Evolutionary conservation across 2,888 invertebrate genomes (phyloP).

Genomic region (Watsonalla cultraria): DNA sequence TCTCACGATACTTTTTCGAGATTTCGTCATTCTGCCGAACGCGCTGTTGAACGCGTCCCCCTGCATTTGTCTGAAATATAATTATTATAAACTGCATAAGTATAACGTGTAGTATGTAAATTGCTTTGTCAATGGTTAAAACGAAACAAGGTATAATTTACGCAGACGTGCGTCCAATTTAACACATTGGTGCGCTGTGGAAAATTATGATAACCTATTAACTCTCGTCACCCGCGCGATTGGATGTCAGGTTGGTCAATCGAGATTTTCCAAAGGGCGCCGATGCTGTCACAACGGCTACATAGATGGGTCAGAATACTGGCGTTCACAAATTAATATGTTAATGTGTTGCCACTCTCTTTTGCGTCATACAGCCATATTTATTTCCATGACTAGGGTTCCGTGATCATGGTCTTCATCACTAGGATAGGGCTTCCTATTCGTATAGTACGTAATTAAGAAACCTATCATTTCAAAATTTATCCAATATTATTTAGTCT

Average conservation of each 20-base stretch:
- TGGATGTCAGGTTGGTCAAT: slow-evolving; percentile 43
- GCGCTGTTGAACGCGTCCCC: background rate
- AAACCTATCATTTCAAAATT: too few relatives aligned
- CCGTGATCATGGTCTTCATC: too few relatives aligned
- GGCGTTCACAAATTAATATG: slow-evolving; percentile 61
- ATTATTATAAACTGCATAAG: background rate
- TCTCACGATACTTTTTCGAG: background rate
- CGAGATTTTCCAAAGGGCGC: slow-evolving; percentile 51
- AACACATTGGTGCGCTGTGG: slow-evolving; percentile 37
- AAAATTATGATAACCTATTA: slow-evolving; percentile 70
- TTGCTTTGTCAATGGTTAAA: slow-evolving; percentile 16
- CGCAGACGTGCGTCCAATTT: slow-evolving; percentile 38
- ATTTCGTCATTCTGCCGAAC: background rate
- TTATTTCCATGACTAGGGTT: background rate
- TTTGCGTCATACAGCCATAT: slow-evolving; percentile 18
- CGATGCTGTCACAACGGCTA: slow-evolving; percentile 19
- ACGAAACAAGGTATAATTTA: slow-evolving; percentile 6
- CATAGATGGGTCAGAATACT: slow-evolving; percentile 35
- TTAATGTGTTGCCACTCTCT: slow-evolving; percentile 41
- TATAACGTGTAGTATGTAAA: slow-evolving; percentile 12
- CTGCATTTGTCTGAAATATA: background rate
- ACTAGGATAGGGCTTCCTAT: too few relatives aligned
- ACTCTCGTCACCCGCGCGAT: slow-evolving; percentile 58
- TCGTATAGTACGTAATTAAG: too few relatives aligned
- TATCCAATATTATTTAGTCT: too few relatives aligned